These are phyloP conservation scores for Hippopotamyrus pictus DNA, from an alignment of 2,797 vertebrate species.

Conservation along the genomic window DNA sequence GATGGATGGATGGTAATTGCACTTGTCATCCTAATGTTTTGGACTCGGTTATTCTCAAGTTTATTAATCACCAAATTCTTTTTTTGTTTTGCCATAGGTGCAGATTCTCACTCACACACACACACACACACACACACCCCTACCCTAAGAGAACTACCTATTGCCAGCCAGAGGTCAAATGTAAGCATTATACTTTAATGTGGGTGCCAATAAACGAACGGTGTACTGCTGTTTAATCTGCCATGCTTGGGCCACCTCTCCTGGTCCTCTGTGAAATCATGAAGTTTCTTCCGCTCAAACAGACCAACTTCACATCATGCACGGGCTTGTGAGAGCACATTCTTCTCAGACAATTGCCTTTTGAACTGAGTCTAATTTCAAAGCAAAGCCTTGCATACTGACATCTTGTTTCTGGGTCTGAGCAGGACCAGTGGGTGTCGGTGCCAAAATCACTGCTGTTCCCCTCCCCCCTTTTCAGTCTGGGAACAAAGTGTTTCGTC, in stretches of 20 bases:
- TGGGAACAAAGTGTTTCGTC: slow-evolving; percentile 8
- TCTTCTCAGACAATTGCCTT: not conserved
- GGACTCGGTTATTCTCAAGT: not conserved
- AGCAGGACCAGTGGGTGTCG: not conserved
- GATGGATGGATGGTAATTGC: not conserved
- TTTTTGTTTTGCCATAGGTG: not conserved
- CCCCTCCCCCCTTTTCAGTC: not conserved
- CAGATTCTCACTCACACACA: not conserved
- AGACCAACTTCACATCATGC: not conserved
- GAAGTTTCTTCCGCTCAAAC: not conserved
- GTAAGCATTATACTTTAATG: not conserved
- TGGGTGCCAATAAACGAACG: not conserved
- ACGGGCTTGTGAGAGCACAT: not conserved
- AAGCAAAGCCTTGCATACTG: not conserved
- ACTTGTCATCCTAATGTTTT: not conserved
- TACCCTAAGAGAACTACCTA: not conserved
- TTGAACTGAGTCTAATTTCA: not conserved
- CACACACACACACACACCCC: not conserved
- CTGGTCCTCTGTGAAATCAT: not conserved
- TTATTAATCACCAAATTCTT: not conserved
- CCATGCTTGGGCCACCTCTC: not conserved
- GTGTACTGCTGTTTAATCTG: not conserved
- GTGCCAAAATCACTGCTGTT: not conserved
- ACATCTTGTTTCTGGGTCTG: not conserved
- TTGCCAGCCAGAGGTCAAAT: not conserved